Percentiles rank a stretch among this genome's conserved stretches.
Conservation (phyloP, 2,888 invertebrate genomes). For the Coenonympha arcania region DNA sequence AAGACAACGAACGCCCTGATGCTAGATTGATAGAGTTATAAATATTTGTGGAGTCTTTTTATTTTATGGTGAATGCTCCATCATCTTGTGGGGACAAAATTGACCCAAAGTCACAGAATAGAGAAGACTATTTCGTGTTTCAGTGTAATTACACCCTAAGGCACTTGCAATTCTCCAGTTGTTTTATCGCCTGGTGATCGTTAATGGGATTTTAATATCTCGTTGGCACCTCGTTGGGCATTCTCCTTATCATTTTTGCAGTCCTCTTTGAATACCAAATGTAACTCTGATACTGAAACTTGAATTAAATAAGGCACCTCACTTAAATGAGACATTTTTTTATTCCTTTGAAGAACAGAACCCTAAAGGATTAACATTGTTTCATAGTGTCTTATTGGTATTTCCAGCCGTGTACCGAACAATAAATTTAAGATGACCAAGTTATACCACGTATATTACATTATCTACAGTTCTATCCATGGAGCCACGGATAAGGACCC, state of each 20-base stretch:
- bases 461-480: too few species aligned
- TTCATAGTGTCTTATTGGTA: background rate
- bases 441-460: conserved; percentile 22
- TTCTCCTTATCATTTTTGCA: conserved; percentile 45
- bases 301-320: background rate
- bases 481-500: too few species aligned
- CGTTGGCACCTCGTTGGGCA: conserved; percentile 45
- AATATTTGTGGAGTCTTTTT: too few species aligned
- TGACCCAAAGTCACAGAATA: too few species aligned
- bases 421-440: conserved; percentile 14
- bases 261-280: conserved; percentile 51
- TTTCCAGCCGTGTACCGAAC: background rate
- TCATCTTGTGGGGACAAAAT: too few species aligned
- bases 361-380: background rate
- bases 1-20: too few species aligned
- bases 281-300: conserved; percentile 8
- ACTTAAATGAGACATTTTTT: background rate
- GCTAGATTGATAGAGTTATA: too few species aligned
- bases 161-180: conserved; percentile 57
- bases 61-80: too few species aligned
- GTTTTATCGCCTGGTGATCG: conserved; percentile 47
- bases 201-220: conserved; percentile 58
- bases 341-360: too few species aligned
- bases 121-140: too few species aligned
- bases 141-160: conserved; percentile 31